These are phyloP conservation scores for Embidobia sp. DNA, from an alignment of 2,888 invertebrate genomes.

Conservation along the genomic window DNA sequence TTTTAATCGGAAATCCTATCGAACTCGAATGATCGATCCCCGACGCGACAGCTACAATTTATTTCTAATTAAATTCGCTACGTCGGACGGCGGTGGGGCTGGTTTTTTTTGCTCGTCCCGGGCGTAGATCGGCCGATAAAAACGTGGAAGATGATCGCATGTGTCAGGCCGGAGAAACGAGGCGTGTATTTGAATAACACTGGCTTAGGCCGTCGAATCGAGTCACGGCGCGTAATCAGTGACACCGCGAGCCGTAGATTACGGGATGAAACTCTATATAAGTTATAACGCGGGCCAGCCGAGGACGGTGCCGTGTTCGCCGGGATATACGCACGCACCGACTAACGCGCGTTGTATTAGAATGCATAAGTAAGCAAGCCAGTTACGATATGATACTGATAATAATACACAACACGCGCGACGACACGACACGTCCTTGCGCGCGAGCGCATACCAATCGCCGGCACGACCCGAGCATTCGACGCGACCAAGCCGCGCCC, in stretches of 20 bases:
- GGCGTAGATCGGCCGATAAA: constrained; percentile 39
- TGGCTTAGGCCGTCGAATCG: constrained; percentile 50
- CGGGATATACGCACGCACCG: constrained; percentile 28
- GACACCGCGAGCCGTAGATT: constrained; percentile 51
- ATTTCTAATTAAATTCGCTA: constrained; percentile 53
- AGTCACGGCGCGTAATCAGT: constrained; percentile 48
- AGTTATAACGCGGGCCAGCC: constrained; percentile 52
- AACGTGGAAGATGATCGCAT: constrained; percentile 48
- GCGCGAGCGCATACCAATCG: neutral
- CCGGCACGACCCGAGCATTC: too few relatives aligned
- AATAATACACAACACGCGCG: constrained; percentile 55
- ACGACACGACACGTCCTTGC: constrained; percentile 36
- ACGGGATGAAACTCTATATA: constrained; percentile 45
- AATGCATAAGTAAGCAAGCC: constrained; percentile 48
- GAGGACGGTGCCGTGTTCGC: constrained; percentile 35
- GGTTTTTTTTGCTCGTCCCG: too few relatives aligned
- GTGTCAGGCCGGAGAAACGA: constrained; percentile 47
- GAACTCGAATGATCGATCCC: constrained; percentile 39
- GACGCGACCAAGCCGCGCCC: too few relatives aligned
- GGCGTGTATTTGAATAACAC: constrained; percentile 56
- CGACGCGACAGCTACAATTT: constrained; percentile 44
- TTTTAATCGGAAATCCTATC: constrained; percentile 21
- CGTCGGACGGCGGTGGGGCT: too few relatives aligned
- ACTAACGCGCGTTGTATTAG: constrained; percentile 50
- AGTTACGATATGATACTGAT: constrained; percentile 51